Percentiles rank a stretch among this genome's conserved stretches.
Conservation (phyloP, 2,113 vertebrate genomes). For the Alethe diademata region DNA sequence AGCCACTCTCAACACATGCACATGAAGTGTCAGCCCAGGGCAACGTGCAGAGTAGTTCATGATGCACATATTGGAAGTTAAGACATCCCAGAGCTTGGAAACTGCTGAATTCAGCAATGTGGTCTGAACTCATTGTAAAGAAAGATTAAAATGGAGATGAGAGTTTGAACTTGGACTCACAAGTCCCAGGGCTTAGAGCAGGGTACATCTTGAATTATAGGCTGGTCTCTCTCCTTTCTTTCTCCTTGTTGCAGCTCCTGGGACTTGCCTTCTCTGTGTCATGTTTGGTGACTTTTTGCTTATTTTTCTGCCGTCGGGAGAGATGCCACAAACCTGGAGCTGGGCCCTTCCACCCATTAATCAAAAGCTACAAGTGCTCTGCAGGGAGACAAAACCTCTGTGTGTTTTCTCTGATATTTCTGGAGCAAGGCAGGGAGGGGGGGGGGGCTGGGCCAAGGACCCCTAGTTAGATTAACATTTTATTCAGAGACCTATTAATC, state of each 20-base stretch:
- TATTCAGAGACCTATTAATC: conserved; percentile 80
- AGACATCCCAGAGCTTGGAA: background rate
- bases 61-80: background rate
- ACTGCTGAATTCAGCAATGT: background rate
- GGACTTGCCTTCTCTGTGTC: conserved; percentile 56
- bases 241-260: conserved; percentile 12
- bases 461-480: conserved; percentile 71
- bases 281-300: conserved; percentile 74
- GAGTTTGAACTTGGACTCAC: background rate
- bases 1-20: background rate
- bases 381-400: conserved; percentile 69
- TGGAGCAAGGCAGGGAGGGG: conserved; percentile 20
- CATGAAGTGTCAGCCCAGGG: background rate
- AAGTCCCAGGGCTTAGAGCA: background rate
- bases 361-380: conserved; percentile 74
- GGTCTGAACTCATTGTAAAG: background rate
- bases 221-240: background rate
- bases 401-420: conserved; percentile 72
- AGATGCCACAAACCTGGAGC: conserved; percentile 67
- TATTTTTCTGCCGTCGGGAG: conserved; percentile 77
- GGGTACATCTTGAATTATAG: background rate
- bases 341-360: conserved; percentile 76
- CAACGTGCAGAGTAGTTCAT: background rate
- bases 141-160: background rate
- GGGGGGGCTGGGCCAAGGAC: conserved; percentile 33